phyloP scores from a whole-genome alignment of 2,888 invertebrate genomes.

The Pterobdella sp. region DNA sequence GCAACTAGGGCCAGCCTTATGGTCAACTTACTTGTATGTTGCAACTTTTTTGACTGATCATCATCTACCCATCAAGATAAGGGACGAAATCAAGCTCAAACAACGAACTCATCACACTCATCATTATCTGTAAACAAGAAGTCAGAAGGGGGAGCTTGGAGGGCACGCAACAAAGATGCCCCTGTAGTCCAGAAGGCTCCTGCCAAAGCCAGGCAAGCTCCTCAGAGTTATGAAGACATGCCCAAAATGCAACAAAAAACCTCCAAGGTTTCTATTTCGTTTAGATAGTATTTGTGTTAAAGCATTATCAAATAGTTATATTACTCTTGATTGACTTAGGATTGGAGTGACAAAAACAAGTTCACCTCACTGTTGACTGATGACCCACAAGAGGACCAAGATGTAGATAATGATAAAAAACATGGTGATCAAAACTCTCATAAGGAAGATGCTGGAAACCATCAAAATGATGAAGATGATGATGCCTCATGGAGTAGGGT shows the following conservation, averaged over 20 bases:
- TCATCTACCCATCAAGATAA: no score
- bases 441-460: not conserved
- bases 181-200: not conserved
- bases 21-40: no score
- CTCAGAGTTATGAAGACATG: not conserved
- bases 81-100: no score
- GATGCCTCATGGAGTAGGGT: not conserved
- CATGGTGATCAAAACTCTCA: not conserved
- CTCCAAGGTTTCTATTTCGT: not conserved
- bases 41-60: no score
- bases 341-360: constrained; percentile 9
- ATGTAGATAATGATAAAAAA: not conserved
- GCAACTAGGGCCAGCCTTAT: no score
- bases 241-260: not conserved
- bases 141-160: not conserved
- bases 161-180: not conserved
- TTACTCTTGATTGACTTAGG: not conserved
- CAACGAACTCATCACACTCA: no score
- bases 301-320: no score
- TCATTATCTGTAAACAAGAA: not conserved
- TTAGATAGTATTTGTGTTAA: no score
- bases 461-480: not conserved
- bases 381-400: not conserved
- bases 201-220: not conserved
- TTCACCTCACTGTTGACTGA: not conserved